Base-by-base conservation (phyloP, 2,888 invertebrate species). In the Ceratothoa steindachneri region DNA sequence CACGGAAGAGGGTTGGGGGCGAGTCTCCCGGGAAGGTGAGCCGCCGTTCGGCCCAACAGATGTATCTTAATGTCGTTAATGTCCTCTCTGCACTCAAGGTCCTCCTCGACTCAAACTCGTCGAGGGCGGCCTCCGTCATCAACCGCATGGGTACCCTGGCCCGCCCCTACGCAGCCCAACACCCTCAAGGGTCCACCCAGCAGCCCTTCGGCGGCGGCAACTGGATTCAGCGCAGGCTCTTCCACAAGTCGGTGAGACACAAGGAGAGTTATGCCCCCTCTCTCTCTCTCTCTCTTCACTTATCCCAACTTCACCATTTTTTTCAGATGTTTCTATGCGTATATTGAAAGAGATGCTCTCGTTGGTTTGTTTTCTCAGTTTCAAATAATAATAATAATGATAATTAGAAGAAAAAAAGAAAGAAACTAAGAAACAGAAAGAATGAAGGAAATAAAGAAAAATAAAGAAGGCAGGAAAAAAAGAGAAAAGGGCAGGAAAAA, bases 181-280 rank as follows among this genome's bases (percentile, higher is more conserved):
- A 67, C 24, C 71, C 75, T 12, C 78, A 78, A 2, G 69, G 68
- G 15, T 71, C 71, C 52, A 71, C 75, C 51, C 73, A 78, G 5
- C n/a, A n/a, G n/a, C n/a, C n/a, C n/a, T n/a, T n/a, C n/a, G 71
- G 69, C 9, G 74, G 75, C 70, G 75, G 75, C n/a, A 71, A 75
- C 2, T 78, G 78, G 78, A 78, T 78, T 19, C 78, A 78, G 30
- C 52, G 78, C 27, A 69, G 70, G 30, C 75, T 78, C 28, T 78
- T 67, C 51, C 78, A 78, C 31, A 75, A 69, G 24, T 72, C 78
- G 73, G 78, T 78, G 28, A 71, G 77, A n/a, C n/a, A n/a, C n/a
- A n/a, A n/a, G n/a, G n/a, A n/a, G n/a, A 41, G 41, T 41, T 41
- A 9, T 41, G 15, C 41, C 7, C 41, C 41, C 15, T 41, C 41